Conservation (phyloP, 1,140 invertebrate species). For the Drosophila suzukii region DNA sequence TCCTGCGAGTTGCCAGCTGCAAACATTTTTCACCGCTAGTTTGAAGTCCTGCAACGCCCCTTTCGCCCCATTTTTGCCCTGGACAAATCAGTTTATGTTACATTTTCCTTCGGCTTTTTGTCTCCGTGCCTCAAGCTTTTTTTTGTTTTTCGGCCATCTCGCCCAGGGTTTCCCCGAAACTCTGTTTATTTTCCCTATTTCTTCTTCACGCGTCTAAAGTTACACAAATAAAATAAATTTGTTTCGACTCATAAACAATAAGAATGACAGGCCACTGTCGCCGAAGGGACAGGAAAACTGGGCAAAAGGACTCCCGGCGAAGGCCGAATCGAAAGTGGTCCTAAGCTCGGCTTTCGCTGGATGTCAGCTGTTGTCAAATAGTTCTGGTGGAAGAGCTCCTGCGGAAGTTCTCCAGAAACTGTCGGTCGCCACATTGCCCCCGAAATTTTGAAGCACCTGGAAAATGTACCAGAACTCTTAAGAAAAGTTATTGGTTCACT, state of each 20-base stretch:
- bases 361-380: constrained; percentile 32
- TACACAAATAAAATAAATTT: constrained; percentile 53
- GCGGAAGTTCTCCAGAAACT: neutral
- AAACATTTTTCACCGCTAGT: constrained; percentile 46
- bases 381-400: constrained; percentile 6
- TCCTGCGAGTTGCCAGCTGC: constrained; percentile 44
- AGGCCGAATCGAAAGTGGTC: constrained; percentile 16
- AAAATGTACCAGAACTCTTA: neutral
- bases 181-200: constrained; percentile 24
- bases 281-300: neutral
- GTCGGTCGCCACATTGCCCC: neutral
- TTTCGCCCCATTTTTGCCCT: neutral
- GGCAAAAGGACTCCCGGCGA: neutral
- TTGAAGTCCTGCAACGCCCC: constrained; percentile 15
- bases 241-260: constrained; percentile 54
- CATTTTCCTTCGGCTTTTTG: constrained; percentile 39
- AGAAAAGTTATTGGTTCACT: too few species aligned
- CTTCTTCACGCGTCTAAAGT: constrained; percentile 49
- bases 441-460: neutral
- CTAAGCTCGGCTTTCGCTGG: constrained; percentile 11
- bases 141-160: constrained; percentile 15
- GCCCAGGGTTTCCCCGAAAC: constrained; percentile 9
- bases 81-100: constrained; percentile 50
- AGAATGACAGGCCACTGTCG: constrained; percentile 27
- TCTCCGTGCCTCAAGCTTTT: constrained; percentile 3